A percentile compares a stretch with the other conserved stretches of the same genome.
These are phyloP conservation scores for Simalia tracyae DNA, from an alignment of 2,797 vertebrate genomes.

Conservation along the genomic window DNA sequence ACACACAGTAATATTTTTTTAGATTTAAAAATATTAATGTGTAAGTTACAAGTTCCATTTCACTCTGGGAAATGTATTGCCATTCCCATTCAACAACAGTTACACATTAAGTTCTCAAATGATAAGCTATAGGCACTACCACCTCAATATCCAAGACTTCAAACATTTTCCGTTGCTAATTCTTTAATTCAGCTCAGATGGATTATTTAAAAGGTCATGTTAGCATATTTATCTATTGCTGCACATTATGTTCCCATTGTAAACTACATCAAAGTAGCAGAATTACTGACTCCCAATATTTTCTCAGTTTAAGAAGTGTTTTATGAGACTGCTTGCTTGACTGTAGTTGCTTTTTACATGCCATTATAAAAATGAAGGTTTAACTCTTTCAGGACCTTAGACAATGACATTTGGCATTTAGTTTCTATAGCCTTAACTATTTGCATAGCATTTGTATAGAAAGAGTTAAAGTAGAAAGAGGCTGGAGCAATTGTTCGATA, in stretches of 20 bases:
- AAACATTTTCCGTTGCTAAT: neutral
- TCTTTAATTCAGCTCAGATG: neutral
- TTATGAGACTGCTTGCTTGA: neutral
- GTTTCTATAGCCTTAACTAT: neutral
- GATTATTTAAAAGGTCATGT: too few species aligned
- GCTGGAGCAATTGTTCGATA: neutral
- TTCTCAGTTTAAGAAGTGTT: neutral
- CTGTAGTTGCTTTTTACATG: neutral
- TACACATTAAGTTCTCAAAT: neutral
- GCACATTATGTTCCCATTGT: neutral
- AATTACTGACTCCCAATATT: slow-evolving; percentile 30
- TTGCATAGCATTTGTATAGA: neutral
- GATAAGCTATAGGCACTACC: neutral
- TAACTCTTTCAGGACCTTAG: neutral
- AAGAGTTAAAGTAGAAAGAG: neutral
- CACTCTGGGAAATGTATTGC: neutral
- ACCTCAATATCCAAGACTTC: neutral
- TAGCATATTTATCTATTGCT: neutral
- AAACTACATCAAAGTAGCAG: neutral
- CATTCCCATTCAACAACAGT: too few species aligned
- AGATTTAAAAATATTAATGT: neutral
- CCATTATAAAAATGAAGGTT: neutral
- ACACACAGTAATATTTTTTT: neutral
- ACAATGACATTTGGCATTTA: neutral
- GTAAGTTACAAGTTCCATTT: neutral